phyloP scores from a whole-genome alignment of 1,140 invertebrate species.

The Bombyx mandarina region DNA sequence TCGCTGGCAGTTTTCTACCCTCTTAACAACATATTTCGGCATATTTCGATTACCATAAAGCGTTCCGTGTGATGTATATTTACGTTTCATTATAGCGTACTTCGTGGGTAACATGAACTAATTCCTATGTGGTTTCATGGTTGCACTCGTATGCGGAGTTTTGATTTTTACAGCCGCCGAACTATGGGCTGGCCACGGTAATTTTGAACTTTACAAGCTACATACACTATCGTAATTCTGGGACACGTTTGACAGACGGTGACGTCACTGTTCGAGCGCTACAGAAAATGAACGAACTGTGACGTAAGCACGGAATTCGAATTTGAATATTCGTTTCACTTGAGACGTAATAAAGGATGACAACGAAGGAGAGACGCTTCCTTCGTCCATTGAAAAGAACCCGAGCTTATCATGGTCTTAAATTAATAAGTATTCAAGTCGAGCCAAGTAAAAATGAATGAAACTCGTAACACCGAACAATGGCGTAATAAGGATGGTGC shows the following conservation, averaged over 20 bases:
- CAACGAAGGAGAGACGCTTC: constrained; percentile 59
- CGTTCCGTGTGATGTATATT: constrained; percentile 60
- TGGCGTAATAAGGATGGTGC: constrained; percentile 66
- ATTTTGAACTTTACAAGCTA: too few relatives aligned
- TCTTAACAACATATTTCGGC: constrained; percentile 68
- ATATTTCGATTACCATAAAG: constrained; percentile 71
- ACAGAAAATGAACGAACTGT: too few relatives aligned
- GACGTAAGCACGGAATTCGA: too few relatives aligned
- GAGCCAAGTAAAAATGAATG: constrained; percentile 71
- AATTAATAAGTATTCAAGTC: constrained; percentile 70
- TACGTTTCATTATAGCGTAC: constrained; percentile 33
- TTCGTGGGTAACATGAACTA: constrained; percentile 29
- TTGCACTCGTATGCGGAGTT: too few relatives aligned
- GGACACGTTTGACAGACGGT: too few relatives aligned
- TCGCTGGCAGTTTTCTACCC: constrained; percentile 57
- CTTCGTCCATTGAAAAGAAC: constrained; percentile 64
- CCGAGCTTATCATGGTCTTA: constrained; percentile 67
- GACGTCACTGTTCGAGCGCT: too few relatives aligned
- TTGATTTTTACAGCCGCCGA: too few relatives aligned
- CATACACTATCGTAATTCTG: too few relatives aligned
- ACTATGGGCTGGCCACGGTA: too few relatives aligned
- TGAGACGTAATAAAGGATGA: constrained; percentile 51
- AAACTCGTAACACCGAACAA: constrained; percentile 67
- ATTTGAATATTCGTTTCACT: constrained; percentile 29
- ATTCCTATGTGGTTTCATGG: constrained; percentile 25